These are phyloP conservation scores for Athalia circularis DNA, from an alignment of 2,888 invertebrate genomes.

Conservation along the genomic window DNA sequence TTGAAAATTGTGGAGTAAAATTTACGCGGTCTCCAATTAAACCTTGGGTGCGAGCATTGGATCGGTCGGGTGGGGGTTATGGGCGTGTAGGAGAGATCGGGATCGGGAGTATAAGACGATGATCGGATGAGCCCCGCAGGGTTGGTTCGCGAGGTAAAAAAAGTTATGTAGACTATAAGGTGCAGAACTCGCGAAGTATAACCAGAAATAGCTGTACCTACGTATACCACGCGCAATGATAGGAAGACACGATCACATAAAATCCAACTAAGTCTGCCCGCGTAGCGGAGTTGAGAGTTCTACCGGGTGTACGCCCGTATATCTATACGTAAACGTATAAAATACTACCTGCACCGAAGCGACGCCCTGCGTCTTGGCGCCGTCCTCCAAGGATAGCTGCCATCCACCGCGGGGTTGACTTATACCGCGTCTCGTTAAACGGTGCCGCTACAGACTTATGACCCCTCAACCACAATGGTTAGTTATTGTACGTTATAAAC, in stretches of 20 bases:
- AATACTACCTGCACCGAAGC: no score
- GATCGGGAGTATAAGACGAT: constrained; percentile 9
- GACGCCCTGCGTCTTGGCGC: no score
- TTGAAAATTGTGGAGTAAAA: neutral
- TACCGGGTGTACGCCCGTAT: constrained; percentile 1
- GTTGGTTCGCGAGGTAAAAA: neutral
- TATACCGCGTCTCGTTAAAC: neutral
- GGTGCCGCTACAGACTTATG: neutral
- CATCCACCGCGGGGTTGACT: neutral
- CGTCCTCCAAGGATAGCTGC: no score
- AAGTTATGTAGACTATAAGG: neutral
- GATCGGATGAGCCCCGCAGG: constrained; percentile 17
- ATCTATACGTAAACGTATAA: neutral
- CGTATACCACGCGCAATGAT: constrained; percentile 31
- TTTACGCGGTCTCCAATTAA: constrained; percentile 37
- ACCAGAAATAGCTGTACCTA: constrained; percentile 12
- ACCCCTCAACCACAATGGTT: neutral
- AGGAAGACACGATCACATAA: constrained; percentile 53
- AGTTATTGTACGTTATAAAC: neutral
- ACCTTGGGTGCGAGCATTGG: neutral
- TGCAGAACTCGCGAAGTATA: neutral
- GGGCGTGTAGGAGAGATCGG: constrained; percentile 12
- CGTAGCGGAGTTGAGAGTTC: neutral
- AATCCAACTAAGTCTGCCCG: constrained; percentile 51
- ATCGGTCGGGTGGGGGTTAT: constrained; percentile 24